phyloP scores from a whole-genome alignment of 2,113 vertebrate species.

The Channa maculata region DNA sequence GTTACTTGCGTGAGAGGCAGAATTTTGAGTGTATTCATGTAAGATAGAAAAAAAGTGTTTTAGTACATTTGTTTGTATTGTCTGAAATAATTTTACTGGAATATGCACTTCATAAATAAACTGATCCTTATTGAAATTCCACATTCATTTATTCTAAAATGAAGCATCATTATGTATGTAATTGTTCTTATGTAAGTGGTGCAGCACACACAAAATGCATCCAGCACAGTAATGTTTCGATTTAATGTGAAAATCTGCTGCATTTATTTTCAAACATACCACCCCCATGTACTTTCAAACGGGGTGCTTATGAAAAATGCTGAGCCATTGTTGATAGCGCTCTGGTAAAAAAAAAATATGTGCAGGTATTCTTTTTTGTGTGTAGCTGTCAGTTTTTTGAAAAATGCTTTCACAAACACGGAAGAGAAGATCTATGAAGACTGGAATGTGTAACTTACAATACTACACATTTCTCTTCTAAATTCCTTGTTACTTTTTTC shows the following conservation, averaged over 20 bases:
- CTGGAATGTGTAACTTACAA: too few species aligned
- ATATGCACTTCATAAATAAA: conserved; percentile 27
- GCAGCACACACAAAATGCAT: neutral
- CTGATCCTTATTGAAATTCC: neutral
- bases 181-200: neutral
- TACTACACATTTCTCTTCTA: neutral
- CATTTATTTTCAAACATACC: conserved; percentile 7
- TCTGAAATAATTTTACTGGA: conserved; percentile 1
- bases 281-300: neutral
- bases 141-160: neutral
- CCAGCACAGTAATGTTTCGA: neutral
- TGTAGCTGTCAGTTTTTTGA: neutral
- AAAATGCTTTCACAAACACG: neutral
- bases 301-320: neutral
- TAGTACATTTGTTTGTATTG: neutral
- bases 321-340: neutral
- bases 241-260: neutral
- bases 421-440: neutral
- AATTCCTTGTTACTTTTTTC: too few species aligned
- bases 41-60: neutral
- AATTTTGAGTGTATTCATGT: neutral
- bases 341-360: neutral
- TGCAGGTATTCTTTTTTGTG: neutral
- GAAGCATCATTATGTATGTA: too few species aligned
- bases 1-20: neutral